Evolutionary conservation across 2,797 vertebrate genomes (phyloP).

Genomic region (Chelonia mydas): DNA sequence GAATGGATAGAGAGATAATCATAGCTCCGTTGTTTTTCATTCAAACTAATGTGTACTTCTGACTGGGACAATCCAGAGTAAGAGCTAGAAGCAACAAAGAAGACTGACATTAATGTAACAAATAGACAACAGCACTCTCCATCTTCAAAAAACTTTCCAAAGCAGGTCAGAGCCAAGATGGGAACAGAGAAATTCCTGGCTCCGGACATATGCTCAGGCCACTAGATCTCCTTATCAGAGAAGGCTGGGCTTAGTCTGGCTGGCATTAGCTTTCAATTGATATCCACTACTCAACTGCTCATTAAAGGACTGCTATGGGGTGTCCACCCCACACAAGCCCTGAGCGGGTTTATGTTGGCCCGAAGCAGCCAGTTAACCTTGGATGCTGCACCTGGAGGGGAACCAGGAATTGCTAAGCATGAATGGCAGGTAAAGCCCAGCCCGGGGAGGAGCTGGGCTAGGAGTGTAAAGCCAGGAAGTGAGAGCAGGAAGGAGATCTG

Average conservation of each 20-base stretch:
- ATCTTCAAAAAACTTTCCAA: not conserved
- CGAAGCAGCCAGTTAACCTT: not conserved
- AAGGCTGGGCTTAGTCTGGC: not conserved
- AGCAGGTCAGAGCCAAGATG: not conserved
- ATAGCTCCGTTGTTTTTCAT: slow-evolving; percentile 60
- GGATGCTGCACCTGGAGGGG: not conserved
- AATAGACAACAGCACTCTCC: not conserved
- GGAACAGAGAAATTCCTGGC: not conserved
- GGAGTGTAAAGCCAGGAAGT: not conserved
- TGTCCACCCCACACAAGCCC: not conserved
- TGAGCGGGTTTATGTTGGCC: not conserved
- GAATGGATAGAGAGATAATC: slow-evolving; percentile 71
- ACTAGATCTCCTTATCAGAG: not conserved
- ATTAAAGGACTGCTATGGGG: not conserved
- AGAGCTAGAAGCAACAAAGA: slow-evolving; percentile 68
- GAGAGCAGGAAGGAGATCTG: not conserved
- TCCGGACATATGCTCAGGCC: not conserved
- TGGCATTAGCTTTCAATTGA: not conserved
- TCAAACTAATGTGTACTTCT: slow-evolving; percentile 58
- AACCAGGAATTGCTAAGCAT: not conserved
- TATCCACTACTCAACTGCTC: not conserved
- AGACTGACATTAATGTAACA: not conserved
- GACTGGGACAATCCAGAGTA: slow-evolving; percentile 78
- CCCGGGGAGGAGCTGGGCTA: not conserved
- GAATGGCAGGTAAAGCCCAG: not conserved